phyloP scores from a whole-genome alignment of 2,113 vertebrate genomes.

The Pedetes capensis region DNA sequence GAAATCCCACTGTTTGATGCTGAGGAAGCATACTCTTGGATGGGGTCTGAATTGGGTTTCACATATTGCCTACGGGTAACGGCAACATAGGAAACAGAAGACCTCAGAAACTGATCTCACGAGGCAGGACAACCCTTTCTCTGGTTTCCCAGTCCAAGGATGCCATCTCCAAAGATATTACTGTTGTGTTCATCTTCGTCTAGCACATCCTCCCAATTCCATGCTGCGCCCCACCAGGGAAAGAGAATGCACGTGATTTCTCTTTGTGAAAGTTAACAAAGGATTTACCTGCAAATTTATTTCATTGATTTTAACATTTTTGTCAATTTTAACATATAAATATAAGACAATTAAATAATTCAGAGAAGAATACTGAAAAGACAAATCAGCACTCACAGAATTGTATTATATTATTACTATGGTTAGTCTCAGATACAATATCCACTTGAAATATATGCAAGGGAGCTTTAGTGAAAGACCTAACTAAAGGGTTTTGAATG shows the following conservation, averaged over 20 bases:
- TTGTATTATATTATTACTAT: constrained; percentile 60
- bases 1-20: constrained; percentile 6
- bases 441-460: constrained; percentile 67
- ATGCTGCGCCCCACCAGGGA: not conserved
- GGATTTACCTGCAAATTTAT: constrained; percentile 77
- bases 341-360: constrained; percentile 83
- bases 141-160: not conserved
- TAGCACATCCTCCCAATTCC: not conserved
- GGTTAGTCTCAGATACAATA: constrained; percentile 59
- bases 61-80: not conserved
- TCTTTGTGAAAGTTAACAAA: constrained; percentile 49
- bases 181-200: not conserved
- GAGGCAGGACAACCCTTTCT: not conserved
- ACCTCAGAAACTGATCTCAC: not conserved
- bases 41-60: not conserved
- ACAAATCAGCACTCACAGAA: constrained; percentile 79
- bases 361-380: constrained; percentile 77
- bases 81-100: not conserved
- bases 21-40: constrained; percentile 1
- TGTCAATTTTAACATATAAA: constrained; percentile 80
- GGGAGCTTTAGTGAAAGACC: constrained; percentile 65
- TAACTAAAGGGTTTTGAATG: constrained; percentile 59
- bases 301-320: constrained; percentile 49
- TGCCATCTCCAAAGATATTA: not conserved
- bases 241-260: not conserved